Evolutionary conservation across 2,797 vertebrate species (phyloP).

Genomic region (Allobates femoralis): DNA sequence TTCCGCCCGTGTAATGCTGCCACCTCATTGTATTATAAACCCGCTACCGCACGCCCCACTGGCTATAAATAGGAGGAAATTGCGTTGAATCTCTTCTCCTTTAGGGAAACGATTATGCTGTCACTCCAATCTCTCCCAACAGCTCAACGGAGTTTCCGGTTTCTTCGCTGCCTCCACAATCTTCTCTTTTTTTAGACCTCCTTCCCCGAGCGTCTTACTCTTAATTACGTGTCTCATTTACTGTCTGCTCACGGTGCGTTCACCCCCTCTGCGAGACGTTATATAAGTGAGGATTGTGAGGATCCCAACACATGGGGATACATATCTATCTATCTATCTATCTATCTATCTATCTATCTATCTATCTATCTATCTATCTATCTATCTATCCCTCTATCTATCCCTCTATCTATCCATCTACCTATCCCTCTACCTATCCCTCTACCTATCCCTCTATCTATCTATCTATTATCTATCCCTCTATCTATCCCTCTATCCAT

Average conservation of each 20-base stretch:
- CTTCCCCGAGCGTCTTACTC: constrained; percentile 17
- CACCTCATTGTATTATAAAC: constrained; percentile 34
- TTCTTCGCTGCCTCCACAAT: constrained; percentile 18
- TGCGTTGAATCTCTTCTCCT: constrained; percentile 37
- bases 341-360: background rate
- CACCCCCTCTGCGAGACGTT: background rate
- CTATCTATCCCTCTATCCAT: no score
- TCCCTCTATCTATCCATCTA: background rate
- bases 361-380: background rate
- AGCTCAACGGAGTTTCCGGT: constrained; percentile 19
- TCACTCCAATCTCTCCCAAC: constrained; percentile 38
- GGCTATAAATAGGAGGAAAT: constrained; percentile 54
- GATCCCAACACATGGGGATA: background rate
- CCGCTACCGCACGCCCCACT: constrained; percentile 4
- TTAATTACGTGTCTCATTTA: constrained; percentile 50
- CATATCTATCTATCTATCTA: background rate
- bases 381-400: background rate
- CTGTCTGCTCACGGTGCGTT: constrained; percentile 28
- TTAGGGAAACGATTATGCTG: constrained; percentile 51
- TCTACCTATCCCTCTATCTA: background rate
- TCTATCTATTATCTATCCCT: background rate
- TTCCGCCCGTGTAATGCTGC: background rate
- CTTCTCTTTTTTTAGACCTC: constrained; percentile 44
- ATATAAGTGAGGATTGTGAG: background rate
- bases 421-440: background rate